Evolutionary conservation across 2,797 vertebrate genomes (phyloP).

Genomic region (Bradypodion ventrale): DNA sequence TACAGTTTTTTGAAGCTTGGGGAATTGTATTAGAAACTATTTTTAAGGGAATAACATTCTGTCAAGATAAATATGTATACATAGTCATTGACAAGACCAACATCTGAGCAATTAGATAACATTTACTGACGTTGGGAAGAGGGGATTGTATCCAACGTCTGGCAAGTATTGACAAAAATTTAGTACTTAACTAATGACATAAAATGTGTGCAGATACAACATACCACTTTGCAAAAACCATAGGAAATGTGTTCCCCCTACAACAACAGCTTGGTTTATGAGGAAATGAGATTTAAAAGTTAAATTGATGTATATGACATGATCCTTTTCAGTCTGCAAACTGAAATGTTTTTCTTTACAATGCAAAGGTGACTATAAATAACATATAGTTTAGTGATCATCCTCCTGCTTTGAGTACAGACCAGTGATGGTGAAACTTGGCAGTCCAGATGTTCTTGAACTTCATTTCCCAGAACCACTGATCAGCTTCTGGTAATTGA

Average conservation of each 20-base stretch:
- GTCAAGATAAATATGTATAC: not conserved
- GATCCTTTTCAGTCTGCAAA: not conserved
- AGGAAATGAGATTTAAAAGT: not conserved
- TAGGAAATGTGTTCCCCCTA: not conserved
- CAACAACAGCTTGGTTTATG: not conserved
- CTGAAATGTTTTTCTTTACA: not conserved
- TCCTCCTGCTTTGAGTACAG: not conserved
- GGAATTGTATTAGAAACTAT: not conserved
- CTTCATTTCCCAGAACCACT: no score
- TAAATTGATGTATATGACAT: not conserved
- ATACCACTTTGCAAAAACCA: not conserved
- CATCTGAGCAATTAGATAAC: not conserved
- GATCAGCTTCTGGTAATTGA: no score
- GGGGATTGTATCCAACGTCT: not conserved
- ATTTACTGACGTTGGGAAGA: not conserved
- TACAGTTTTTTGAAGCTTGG: not conserved
- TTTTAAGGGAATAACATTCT: not conserved
- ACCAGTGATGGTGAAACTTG: no score
- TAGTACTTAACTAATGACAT: not conserved
- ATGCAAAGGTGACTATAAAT: not conserved
- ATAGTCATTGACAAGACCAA: not conserved
- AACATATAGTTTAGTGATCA: not conserved
- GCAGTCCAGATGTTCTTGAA: no score
- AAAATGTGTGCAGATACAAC: no score
- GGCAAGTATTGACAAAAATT: not conserved